phyloP scores from a whole-genome alignment of 2,113 vertebrate species.

The Riparia riparia region DNA sequence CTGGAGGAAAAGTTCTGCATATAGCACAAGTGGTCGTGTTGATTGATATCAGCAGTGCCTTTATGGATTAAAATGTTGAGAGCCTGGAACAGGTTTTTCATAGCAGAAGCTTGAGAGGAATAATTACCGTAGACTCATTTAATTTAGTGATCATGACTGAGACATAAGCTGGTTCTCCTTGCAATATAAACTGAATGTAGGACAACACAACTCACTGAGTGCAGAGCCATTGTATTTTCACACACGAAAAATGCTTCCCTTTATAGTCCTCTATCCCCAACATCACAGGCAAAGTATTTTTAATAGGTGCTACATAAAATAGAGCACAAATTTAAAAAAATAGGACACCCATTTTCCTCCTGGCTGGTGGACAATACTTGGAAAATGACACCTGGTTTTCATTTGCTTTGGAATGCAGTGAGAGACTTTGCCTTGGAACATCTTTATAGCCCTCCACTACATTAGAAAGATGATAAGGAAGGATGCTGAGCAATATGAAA shows the following conservation, averaged over 20 bases:
- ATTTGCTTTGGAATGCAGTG: conserved; percentile 17
- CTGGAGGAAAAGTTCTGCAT: background rate
- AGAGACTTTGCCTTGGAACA: background rate
- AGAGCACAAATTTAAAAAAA: background rate
- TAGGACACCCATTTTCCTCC: background rate
- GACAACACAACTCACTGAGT: background rate
- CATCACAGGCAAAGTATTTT: conserved; percentile 21
- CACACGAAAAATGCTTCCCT: background rate
- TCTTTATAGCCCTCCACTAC: background rate
- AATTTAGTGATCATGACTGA: background rate
- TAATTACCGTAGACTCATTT: background rate
- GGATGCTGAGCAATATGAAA: background rate
- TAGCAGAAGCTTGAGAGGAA: background rate
- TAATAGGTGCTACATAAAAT: background rate
- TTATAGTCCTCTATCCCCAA: background rate
- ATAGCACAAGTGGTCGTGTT: background rate
- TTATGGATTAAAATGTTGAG: background rate
- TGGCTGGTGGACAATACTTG: background rate
- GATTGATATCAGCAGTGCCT: background rate
- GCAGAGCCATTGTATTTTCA: background rate
- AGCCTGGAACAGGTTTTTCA: background rate
- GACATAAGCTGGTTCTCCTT: background rate
- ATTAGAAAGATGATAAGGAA: background rate
- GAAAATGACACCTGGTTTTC: background rate
- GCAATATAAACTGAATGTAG: background rate